These are phyloP conservation scores for Trachelipus rathkii DNA, from an alignment of 1,140 invertebrate species.

Conservation along the genomic window DNA sequence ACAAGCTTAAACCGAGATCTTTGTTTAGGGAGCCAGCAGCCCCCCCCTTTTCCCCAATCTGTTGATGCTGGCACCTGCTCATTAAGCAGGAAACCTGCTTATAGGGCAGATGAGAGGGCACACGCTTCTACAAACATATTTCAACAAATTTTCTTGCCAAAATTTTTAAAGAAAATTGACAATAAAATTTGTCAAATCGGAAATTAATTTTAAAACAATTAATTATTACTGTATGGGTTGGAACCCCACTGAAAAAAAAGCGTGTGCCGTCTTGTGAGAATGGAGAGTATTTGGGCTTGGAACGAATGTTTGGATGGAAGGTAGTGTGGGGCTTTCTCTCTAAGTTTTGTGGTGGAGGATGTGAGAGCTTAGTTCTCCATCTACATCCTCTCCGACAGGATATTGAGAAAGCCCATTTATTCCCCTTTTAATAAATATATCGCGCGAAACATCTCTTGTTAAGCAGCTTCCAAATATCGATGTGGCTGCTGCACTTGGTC, in stretches of 20 bases:
- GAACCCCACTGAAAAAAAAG: not conserved
- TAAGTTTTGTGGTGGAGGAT: not conserved
- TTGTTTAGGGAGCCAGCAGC: not conserved
- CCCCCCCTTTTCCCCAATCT: not conserved
- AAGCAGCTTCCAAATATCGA: too few species aligned
- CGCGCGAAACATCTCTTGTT: too few species aligned
- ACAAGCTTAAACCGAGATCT: not conserved
- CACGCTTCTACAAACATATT: not conserved
- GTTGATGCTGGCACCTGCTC: not conserved
- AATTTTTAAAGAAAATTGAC: too few species aligned
- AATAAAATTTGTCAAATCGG: too few species aligned
- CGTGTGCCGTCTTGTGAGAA: not conserved
- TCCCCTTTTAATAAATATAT: too few species aligned
- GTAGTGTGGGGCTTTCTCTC: not conserved
- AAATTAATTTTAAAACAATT: too few species aligned
- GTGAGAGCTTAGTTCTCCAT: not conserved
- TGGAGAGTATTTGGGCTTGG: not conserved
- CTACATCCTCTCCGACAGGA: not conserved
- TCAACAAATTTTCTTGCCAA: too few species aligned
- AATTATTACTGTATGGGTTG: too few species aligned
- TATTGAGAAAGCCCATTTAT: not conserved
- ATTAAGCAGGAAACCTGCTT: not conserved
- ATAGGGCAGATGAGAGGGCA: not conserved
- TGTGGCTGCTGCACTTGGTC: too few species aligned
- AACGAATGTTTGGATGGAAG: not conserved